Evolutionary conservation across 2,797 vertebrate species (phyloP).

Genomic region (Esox masquinongy): DNA sequence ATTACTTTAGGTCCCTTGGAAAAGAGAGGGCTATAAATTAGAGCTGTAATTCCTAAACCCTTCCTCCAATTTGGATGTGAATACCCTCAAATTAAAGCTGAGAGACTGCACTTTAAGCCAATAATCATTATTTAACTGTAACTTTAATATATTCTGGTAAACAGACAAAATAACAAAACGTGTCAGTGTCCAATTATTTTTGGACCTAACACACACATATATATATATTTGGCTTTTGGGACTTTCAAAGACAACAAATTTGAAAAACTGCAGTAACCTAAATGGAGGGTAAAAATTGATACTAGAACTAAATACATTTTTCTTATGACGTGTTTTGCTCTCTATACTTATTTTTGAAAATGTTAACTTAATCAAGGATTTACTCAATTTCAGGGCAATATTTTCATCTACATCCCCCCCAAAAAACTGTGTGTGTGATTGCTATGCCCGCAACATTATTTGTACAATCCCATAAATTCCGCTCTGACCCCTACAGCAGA

Average conservation of each 20-base stretch:
- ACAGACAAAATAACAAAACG: too few relatives aligned
- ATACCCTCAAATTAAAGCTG: too few relatives aligned
- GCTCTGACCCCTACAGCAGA: constrained; percentile 1
- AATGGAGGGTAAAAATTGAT: background rate
- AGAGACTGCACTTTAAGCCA: too few relatives aligned
- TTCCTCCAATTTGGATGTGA: too few relatives aligned
- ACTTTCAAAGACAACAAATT: background rate
- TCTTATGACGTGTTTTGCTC: background rate
- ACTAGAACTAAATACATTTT: background rate
- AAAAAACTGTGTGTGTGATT: background rate
- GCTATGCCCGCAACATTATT: constrained; percentile 7
- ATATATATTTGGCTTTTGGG: too few relatives aligned
- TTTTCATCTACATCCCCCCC: background rate
- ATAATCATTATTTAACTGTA: too few relatives aligned
- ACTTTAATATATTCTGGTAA: too few relatives aligned
- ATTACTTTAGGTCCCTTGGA: too few relatives aligned
- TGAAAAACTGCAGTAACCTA: constrained; percentile 12
- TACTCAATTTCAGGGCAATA: background rate
- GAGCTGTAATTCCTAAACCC: too few relatives aligned
- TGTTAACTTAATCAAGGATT: background rate
- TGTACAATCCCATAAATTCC: constrained; percentile 12
- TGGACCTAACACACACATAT: too few relatives aligned
- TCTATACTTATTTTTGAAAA: background rate
- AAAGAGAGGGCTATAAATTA: too few relatives aligned
- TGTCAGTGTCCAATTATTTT: background rate